These are phyloP conservation scores for Abrostola tripartita DNA, from an alignment of 2,888 invertebrate genomes.

Conservation along the genomic window DNA sequence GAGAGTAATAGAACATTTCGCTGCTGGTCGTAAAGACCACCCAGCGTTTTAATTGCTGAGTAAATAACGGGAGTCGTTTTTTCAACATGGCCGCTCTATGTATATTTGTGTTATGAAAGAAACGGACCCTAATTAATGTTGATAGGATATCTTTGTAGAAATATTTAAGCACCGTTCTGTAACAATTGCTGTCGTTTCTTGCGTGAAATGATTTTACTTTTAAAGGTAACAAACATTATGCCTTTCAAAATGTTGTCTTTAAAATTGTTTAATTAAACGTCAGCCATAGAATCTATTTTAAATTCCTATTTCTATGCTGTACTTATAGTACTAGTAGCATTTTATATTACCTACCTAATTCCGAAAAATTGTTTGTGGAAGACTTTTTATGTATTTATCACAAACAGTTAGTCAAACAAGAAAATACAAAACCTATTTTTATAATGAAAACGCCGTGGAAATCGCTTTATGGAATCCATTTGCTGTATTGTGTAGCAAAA, in stretches of 20 bases:
- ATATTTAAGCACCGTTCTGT: background rate
- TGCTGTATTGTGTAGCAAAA: conserved; percentile 25
- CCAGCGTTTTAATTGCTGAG: conserved; percentile 70
- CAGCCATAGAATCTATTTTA: too few species aligned
- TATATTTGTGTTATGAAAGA: conserved; percentile 22
- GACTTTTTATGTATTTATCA: background rate
- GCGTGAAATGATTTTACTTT: background rate
- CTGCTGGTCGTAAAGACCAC: conserved; percentile 62
- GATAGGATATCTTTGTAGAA: background rate
- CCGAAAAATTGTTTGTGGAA: too few species aligned
- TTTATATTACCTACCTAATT: too few species aligned
- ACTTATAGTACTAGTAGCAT: too few species aligned
- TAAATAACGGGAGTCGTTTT: conserved; percentile 61
- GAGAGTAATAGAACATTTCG: conserved; percentile 61
- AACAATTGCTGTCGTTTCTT: background rate
- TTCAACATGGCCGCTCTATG: conserved; percentile 45
- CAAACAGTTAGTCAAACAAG: background rate
- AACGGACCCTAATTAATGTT: conserved; percentile 3
- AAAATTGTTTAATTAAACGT: too few species aligned
- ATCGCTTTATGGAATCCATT: conserved; percentile 41
- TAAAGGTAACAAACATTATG: background rate
- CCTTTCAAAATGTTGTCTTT: too few species aligned
- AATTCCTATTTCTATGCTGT: too few species aligned
- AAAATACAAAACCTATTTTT: conserved; percentile 7
- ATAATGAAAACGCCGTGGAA: conserved; percentile 30